Percentiles rank a stretch among this genome's conserved stretches.
Evolutionary conservation across 35 echinoderm and acorn worm species (phyloP).

Genomic region (Apostichopus parvimensis): DNA sequence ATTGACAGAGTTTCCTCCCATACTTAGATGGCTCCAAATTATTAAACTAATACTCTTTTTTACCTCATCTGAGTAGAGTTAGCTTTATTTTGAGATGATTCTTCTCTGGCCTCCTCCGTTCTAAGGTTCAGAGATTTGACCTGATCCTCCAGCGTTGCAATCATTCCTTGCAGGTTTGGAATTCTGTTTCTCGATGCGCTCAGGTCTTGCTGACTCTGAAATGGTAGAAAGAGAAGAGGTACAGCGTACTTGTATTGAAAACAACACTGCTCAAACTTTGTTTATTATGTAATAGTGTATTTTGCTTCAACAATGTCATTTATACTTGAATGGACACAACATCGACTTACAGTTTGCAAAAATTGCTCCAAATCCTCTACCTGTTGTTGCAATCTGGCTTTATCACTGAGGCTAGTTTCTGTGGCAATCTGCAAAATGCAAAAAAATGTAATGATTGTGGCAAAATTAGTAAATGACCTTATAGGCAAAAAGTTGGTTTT

Average conservation of each 20-base stretch:
- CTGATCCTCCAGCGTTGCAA: constrained; percentile 90
- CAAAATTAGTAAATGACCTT: too few relatives aligned
- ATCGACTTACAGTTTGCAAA: constrained; percentile 68
- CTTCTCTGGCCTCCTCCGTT: constrained; percentile 82
- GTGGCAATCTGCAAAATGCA: constrained; percentile 74
- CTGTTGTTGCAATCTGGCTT: constrained; percentile 87
- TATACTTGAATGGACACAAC: too few relatives aligned
- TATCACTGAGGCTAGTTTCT: constrained; percentile 85
- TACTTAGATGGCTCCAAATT: too few relatives aligned
- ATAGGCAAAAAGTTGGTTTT: too few relatives aligned
- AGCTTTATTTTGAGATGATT: constrained; percentile 79
- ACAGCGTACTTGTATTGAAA: too few relatives aligned
- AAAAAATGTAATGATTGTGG: too few relatives aligned
- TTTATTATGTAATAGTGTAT: too few relatives aligned
- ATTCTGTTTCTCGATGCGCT: constrained; percentile 68
- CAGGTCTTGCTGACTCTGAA: constrained; percentile 83
- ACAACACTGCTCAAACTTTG: too few relatives aligned
- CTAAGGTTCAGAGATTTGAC: constrained; percentile 67
- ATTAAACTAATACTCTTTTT: not conserved
- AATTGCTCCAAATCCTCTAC: constrained; percentile 87
- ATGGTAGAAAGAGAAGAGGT: too few relatives aligned
- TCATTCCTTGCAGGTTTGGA: constrained; percentile 82
- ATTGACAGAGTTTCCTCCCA: too few relatives aligned
- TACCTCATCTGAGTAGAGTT: constrained; percentile 93
- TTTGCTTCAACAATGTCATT: too few relatives aligned